These are phyloP conservation scores for Villa cingulata DNA, from an alignment of 2,888 invertebrate genomes.

Conservation along the genomic window DNA sequence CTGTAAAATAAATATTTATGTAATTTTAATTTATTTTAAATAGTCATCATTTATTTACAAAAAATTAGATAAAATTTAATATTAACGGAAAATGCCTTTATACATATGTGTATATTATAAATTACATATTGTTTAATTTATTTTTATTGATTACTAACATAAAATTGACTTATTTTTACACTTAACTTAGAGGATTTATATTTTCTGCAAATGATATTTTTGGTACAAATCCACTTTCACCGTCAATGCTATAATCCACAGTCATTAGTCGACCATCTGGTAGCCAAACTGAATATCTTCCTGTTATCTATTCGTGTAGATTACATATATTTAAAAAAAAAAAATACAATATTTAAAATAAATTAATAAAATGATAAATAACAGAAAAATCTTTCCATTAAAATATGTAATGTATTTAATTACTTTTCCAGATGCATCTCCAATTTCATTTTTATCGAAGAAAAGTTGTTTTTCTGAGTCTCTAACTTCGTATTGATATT, in stretches of 20 bases:
- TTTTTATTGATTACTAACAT: too few relatives aligned
- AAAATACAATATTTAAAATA: not conserved
- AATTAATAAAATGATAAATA: not conserved
- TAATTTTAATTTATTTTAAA: too few relatives aligned
- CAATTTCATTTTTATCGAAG: conserved; percentile 54
- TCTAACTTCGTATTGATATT: conserved; percentile 60
- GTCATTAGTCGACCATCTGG: conserved; percentile 61
- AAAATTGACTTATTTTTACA: too few relatives aligned
- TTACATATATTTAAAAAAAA: too few relatives aligned
- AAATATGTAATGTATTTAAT: not conserved
- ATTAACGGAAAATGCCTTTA: too few relatives aligned
- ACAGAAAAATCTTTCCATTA: not conserved
- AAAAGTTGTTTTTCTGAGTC: conserved; percentile 52
- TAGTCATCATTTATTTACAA: too few relatives aligned
- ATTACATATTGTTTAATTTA: too few relatives aligned
- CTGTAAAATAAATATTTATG: too few relatives aligned
- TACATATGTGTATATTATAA: too few relatives aligned
- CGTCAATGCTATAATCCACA: conserved; percentile 56
- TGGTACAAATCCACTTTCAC: conserved; percentile 57
- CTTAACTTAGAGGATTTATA: conserved; percentile 4
- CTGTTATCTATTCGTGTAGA: conserved; percentile 43
- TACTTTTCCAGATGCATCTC: conserved; percentile 48
- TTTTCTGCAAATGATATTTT: conserved; percentile 45
- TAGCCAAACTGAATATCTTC: conserved; percentile 52
- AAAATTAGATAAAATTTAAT: too few relatives aligned